Evolutionary conservation across 2,888 invertebrate species (phyloP).

Genomic region (Xylocampa areola): DNA sequence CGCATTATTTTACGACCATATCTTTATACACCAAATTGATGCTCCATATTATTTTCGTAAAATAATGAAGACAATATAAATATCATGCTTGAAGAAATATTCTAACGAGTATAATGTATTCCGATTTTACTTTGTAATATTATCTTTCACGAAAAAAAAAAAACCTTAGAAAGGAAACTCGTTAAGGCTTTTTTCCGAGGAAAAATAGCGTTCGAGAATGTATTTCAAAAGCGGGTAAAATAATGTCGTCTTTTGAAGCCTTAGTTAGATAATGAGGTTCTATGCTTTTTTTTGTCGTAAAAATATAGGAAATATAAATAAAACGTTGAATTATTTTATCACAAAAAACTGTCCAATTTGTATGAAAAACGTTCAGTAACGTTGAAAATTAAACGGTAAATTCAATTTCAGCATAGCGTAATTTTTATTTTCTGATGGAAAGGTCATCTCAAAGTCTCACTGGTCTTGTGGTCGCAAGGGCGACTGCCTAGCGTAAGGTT

Average conservation of each 20-base stretch:
- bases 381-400: too few species aligned
- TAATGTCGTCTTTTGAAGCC: slow-evolving; percentile 53
- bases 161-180: slow-evolving; percentile 52
- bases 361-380: too few species aligned
- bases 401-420: too few species aligned
- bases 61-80: slow-evolving; percentile 42
- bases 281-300: slow-evolving; percentile 10
- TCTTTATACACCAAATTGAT: not conserved
- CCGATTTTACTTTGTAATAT: slow-evolving; percentile 54
- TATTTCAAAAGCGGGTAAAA: slow-evolving; percentile 48
- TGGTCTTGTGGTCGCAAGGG: too few species aligned
- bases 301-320: slow-evolving; percentile 2
- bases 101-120: slow-evolving; percentile 49
- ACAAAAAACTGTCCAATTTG: not conserved
- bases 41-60: slow-evolving; percentile 6
- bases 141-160: slow-evolving; percentile 51
- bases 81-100: slow-evolving; percentile 19
- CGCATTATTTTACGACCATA: too few species aligned
- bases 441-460: too few species aligned
- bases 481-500: too few species aligned
- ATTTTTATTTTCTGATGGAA: too few species aligned
- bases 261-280: slow-evolving; percentile 31
- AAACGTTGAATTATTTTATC: not conserved
- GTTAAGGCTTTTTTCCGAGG: slow-evolving; percentile 46
- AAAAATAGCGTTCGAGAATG: slow-evolving; percentile 50